Evolutionary conservation across 2,888 invertebrate species (phyloP).

Genomic region (Aleiodes leptofemur): DNA sequence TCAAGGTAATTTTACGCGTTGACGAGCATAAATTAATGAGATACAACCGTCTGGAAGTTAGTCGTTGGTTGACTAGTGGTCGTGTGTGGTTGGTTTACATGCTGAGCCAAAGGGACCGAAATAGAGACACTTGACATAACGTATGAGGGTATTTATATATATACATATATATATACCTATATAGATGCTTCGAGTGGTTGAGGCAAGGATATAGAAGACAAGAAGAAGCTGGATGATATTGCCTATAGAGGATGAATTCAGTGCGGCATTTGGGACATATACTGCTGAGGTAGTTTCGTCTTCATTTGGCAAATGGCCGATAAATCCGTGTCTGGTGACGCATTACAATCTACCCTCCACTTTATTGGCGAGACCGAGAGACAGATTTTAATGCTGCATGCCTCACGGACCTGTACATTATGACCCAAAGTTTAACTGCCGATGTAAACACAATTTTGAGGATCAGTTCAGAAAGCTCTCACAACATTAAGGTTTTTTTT

Average conservation of each 20-base stretch:
- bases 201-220: not conserved
- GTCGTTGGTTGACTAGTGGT: conserved; percentile 39
- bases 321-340: conserved; percentile 60
- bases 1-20: conserved; percentile 40
- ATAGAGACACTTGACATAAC: not conserved
- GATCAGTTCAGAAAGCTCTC: not conserved
- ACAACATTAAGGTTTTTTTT: not conserved
- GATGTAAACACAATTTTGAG: conserved; percentile 19
- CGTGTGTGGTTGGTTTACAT: conserved; percentile 38
- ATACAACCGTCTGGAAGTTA: conserved; percentile 43
- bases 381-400: conserved; percentile 19
- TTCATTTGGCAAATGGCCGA: conserved; percentile 68
- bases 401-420: not conserved
- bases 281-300: conserved; percentile 64
- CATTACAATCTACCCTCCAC: conserved; percentile 38
- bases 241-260: conserved; percentile 17
- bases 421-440: conserved; percentile 11
- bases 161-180: conserved; percentile 1
- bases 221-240: conserved; percentile 16
- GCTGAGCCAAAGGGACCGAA: conserved; percentile 4
- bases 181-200: not conserved
- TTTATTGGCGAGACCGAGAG: conserved; percentile 15
- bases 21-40: conserved; percentile 49
- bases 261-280: conserved; percentile 51
- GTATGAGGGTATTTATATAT: conserved; percentile 14